Evolutionary conservation across 2,797 vertebrate species (phyloP), one percentile per base, ranked within the genome.

Genomic region (Sebastes steindachneri): DNA sequence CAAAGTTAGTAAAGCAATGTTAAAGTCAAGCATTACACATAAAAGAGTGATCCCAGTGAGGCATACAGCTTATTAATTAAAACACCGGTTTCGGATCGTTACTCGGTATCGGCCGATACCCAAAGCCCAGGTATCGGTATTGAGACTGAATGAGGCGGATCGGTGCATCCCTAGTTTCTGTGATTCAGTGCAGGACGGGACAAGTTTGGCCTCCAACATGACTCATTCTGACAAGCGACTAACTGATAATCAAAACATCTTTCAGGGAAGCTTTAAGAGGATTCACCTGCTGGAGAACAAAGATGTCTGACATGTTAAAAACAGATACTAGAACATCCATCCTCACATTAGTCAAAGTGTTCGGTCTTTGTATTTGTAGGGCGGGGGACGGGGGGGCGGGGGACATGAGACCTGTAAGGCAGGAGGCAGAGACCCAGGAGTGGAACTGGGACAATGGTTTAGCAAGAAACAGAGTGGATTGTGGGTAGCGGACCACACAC

Each of bases 401-500:
- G 69, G 26, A 0, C 7, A 9, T 45, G 33, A 33, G 55, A 41
- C 59, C 45, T 26, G 4, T 41, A n/a, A 29, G 53, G 72, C 79
- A 21, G 64, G 41, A 76, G 74, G 65, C 73, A 64, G 26, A 75
- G 62, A 29, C 68, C 60, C 75, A 68, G 15, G 64, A 45, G 31
- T 71, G 65, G 19, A 55, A 57, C 3, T 21, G 14, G 41, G 81
- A 87, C 85, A 87, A 88, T 78, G 54, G 79, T 45, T 67, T 37
- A 33, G 73, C 37, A 53, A 79, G 53, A 84, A 15, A 37, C 17
- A 60, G 28, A 41, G 79, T 45, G 41, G 77, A 84, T 70, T 88
- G 80, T 89, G 90, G 88, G 85, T 65, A 80, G 17, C 12, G 63
- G 92, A 91, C 93, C 93, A 93, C 92, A 94, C 93, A 93, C 86